Base-by-base conservation (phyloP, 2,888 invertebrate genomes). In the Lepidonotus clava region DNA sequence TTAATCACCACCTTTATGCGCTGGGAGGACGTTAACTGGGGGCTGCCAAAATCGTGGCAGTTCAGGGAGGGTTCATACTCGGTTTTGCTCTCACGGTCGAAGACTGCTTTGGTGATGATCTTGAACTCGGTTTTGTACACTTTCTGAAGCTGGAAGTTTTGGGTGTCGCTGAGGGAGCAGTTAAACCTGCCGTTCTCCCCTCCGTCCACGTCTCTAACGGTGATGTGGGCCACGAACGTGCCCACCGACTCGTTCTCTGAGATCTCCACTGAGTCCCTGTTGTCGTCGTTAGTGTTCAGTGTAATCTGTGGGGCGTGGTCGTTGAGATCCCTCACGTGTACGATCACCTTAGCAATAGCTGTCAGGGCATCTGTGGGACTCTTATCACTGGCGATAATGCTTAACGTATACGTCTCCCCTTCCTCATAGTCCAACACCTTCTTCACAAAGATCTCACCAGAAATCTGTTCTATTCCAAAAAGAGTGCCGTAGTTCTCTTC, bases 31-130 rank as follows among this genome's bases (percentile, higher is more conserved):
- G 98, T 96, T 18, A 98, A 96, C 93, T 97, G 97, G 0, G 98
- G 98, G 85, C 90, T 90, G 5, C 98, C 98, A 97, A 98, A 98
- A 94, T 99, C 98, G 18, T 97, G 97, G 0, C 98, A 98, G 41
- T 98, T 95, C 46, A 98, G 96, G 77, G 96, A 95, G 76, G 98
- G 95, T 40, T 96, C 95, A 93, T 97, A 98, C 91, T 96, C 96
- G 38, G 96, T n/a, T 53, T 32, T 24, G 2, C 34, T 24, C 86
- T 88, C 88, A 14, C 88, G 32, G 84, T 88, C 88, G 8, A 88
- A 85, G 66, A 66, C 40, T 14, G 38, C 53, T 1, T 28, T 61
- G 11, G 84, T 88, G n/a, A 84, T 41, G 32, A 88, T 86, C 41
- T 84, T 84, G 83, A 46, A 88, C 18, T 88, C 88, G 1, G 86